Percentiles rank a stretch among this genome's conserved stretches.
These are phyloP conservation scores for Pagrus major DNA, from an alignment of 2,113 vertebrate species.

Conservation along the genomic window DNA sequence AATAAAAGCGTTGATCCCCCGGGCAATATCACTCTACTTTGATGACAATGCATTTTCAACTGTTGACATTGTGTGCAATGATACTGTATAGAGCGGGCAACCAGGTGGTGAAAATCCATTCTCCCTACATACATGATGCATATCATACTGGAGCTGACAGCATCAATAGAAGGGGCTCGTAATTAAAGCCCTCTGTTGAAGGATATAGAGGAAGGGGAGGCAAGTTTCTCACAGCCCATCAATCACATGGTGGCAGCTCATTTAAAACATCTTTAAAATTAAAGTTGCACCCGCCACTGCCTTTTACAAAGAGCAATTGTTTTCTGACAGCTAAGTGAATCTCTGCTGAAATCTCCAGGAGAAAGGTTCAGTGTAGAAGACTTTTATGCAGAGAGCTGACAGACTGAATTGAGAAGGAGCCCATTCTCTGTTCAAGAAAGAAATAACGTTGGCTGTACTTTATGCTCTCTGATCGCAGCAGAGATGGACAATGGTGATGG, in stretches of 20 bases:
- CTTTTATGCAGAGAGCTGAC: slow-evolving; percentile 66
- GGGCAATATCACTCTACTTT: slow-evolving; percentile 44
- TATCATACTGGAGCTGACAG: slow-evolving; percentile 74
- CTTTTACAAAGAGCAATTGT: slow-evolving; percentile 75
- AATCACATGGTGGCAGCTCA: slow-evolving; percentile 78
- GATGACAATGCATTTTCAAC: slow-evolving; percentile 75
- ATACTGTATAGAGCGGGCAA: slow-evolving; percentile 38
- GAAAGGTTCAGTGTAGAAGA: slow-evolving; percentile 61
- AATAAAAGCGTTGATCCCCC: slow-evolving; percentile 42
- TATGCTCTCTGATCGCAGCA: slow-evolving; percentile 61
- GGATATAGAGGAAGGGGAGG: slow-evolving; percentile 56
- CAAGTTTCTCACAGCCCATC: slow-evolving; percentile 67
- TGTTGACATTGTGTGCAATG: slow-evolving; percentile 55
- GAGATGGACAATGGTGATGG: too few species aligned
- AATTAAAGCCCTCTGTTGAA: slow-evolving; percentile 75
- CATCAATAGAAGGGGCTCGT: slow-evolving; percentile 67
- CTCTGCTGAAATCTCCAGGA: slow-evolving; percentile 59
- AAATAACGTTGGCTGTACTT: slow-evolving; percentile 67
- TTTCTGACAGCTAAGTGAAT: slow-evolving; percentile 79
- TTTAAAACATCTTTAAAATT: slow-evolving; percentile 82
- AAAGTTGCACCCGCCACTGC: slow-evolving; percentile 68
- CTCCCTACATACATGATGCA: slow-evolving; percentile 68
- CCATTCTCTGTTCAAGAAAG: slow-evolving; percentile 55
- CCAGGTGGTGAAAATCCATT: slow-evolving; percentile 69
- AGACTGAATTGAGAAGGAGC: slow-evolving; percentile 62